phyloP scores from a whole-genome alignment of 92 coral and sea anemone species.

The Porites divaricata region DNA sequence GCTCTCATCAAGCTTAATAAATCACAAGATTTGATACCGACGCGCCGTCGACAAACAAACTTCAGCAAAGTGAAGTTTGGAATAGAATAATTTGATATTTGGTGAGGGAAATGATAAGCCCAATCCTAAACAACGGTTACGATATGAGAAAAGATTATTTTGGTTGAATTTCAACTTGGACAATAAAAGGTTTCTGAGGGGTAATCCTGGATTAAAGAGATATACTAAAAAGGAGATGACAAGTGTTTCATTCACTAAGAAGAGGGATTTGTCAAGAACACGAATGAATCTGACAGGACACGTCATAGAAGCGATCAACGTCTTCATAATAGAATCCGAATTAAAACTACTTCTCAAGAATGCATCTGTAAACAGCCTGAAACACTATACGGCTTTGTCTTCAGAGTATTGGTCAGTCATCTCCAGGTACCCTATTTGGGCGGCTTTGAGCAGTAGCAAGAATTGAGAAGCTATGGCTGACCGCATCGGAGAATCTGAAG shows the following conservation, averaged over 20 bases:
- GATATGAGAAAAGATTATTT: constrained; percentile 4
- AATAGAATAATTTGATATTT: constrained; percentile 28
- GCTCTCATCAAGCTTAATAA: constrained; percentile 39
- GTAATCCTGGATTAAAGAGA: constrained; percentile 78
- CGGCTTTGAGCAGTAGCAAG: constrained; percentile 14
- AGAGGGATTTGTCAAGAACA: constrained; percentile 73
- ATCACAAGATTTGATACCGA: constrained; percentile 26
- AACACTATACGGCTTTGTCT: constrained; percentile 71
- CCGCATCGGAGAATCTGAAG: constrained; percentile 5
- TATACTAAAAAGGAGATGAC: constrained; percentile 71
- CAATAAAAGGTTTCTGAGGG: constrained; percentile 6
- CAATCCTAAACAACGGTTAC: not conserved
- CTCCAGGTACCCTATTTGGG: constrained; percentile 8
- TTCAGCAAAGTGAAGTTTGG: constrained; percentile 1
- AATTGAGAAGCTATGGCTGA: constrained; percentile 21
- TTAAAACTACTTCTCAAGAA: constrained; percentile 75
- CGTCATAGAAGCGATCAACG: constrained; percentile 80
- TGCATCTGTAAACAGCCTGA: constrained; percentile 71
- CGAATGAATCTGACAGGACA: constrained; percentile 72
- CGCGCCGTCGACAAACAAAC: constrained; percentile 44
- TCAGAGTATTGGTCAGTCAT: not conserved
- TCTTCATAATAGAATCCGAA: constrained; percentile 80
- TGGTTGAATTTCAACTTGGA: constrained; percentile 13
- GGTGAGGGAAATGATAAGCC: not conserved
- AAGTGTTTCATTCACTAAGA: constrained; percentile 71